Base-by-base conservation (phyloP, 2,888 invertebrate genomes). In the Drosophila kanekoi region DNA sequence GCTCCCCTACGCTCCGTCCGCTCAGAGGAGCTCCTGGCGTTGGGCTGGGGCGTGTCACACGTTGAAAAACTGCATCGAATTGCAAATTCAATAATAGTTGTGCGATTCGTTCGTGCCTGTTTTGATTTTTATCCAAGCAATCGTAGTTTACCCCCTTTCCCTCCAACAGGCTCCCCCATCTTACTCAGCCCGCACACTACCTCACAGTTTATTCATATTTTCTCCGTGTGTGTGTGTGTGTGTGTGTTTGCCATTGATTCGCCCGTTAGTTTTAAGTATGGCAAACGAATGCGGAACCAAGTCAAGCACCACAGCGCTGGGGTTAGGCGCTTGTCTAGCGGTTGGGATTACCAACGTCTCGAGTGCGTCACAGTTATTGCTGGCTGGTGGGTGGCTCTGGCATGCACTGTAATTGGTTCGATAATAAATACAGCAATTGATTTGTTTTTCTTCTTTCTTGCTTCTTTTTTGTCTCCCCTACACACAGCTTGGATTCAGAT, bases 251-350 rank as follows among this genome's bases (percentile, higher is more conserved):
- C 70, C 68, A 79, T 83, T 77, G 82, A 86, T 86, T 80, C 62
- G 77, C 87, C 87, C 53, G 83, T 88, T 88, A 80, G 87, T 88
- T 87, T 83, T 85, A 85, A 85, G 81, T 85, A 79, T 80, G 87
- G 82, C 80, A 87, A 71, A 71, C 76, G 72, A 79, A 68, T 67
- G 65, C 56, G 68, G 63, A 81, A 63, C 63, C 63, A 77, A 72
- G 69, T 77, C 69, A 80, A 84, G 85, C 70, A 72, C 70, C 71
- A 40, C 54, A 64, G 53, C 45, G 54, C 33, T 57, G 48, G 13
- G 28, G 33, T 18, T 13, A 28, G 4, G 28, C 2, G 28, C 28
- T 8, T 28, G 28, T 28, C 28, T 28, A 20, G 20, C n/a, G 13
- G 11, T 23, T 9, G 52, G 52, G 45, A 43, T 33, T 44, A 16